Conservation (phyloP, 2,888 invertebrate species). For the Oeneis ivallda region DNA sequence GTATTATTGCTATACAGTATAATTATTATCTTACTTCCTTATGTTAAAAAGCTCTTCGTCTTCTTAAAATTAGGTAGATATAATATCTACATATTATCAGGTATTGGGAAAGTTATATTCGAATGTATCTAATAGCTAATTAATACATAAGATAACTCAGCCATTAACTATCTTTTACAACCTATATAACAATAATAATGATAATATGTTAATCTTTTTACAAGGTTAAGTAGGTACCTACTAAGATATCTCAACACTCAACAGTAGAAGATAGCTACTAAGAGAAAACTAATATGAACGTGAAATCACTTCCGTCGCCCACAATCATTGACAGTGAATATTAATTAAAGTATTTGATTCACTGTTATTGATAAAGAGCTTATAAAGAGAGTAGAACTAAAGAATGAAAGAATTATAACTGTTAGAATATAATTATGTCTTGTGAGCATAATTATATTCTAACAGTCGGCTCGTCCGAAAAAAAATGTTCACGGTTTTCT, state of each 20-base stretch:
- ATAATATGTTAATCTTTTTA: constrained; percentile 4
- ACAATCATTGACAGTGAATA: constrained; percentile 15
- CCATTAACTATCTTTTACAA: neutral
- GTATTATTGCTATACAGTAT: too few relatives aligned
- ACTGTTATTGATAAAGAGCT: too few relatives aligned
- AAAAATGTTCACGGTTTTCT: too few relatives aligned
- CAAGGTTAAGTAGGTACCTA: constrained; percentile 3
- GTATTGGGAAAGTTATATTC: neutral
- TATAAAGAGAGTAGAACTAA: too few relatives aligned
- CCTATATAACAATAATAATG: constrained; percentile 1
- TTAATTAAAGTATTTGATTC: neutral
- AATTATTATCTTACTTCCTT: too few relatives aligned
- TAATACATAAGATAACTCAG: neutral
- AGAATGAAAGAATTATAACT: too few relatives aligned
- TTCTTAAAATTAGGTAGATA: too few relatives aligned
- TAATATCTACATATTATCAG: too few relatives aligned
- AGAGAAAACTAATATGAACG: constrained; percentile 30
- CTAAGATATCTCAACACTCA: constrained; percentile 42
- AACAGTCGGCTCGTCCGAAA: too few relatives aligned
- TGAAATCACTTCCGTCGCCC: constrained; percentile 30
- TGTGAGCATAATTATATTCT: too few relatives aligned
- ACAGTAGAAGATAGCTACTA: constrained; percentile 24
- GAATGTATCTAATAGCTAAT: neutral
- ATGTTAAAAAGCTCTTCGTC: too few relatives aligned
- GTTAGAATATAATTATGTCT: too few relatives aligned